Base-by-base conservation (phyloP, 2,888 invertebrate genomes). In the Oscheius sp. region DNA sequence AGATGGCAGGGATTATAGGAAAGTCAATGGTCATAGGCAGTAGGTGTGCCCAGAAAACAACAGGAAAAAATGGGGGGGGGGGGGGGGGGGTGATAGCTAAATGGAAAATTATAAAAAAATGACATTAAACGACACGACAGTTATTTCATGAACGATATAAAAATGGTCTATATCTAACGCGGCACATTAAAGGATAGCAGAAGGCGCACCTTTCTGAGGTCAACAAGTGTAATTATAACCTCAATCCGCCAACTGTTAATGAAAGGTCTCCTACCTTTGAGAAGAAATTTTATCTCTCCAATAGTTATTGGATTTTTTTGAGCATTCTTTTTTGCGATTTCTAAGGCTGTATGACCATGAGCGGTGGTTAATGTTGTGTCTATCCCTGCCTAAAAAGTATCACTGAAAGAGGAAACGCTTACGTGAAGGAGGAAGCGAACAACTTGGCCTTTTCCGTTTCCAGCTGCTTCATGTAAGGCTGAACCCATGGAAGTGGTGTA, bases 391-490 rank as follows among this genome's bases (percentile, higher is more conserved):
- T 88, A 83, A 49, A 74, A 28, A n/a, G 6, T 24, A 28, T 4
- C 20, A 14, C 2, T 4, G n/a, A 38, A 5, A 59, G 8, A 3
- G 26, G 2, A 4, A 28, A 12, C 47, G 12, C 75, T 71, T 61
- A 85, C 83, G 54, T 81, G 77, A 5, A 86, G 63, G 17, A 89
- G 82, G 44, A 88, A 81, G 65, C 86, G 84, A 44, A 88, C 88
- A 20, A 87, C 87, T 66, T 88, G 88, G 6, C 86, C 82, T 77
- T 87, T 87, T 17, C 88, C 88, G 75, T 83, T 86, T 44, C 86
- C 79, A 14, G 88, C 87, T 1, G 88, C 88, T 71, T 88, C 87
- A 72, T 89, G 89, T 14, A 89, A 82, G 67, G 87, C 87, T 0
- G 88, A 87, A 22, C 89, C 89, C 57, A 86, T 82, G 14, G 86